Evolutionary conservation across 2,797 vertebrate genomes (phyloP).

Genomic region (Muscicapa striata): DNA sequence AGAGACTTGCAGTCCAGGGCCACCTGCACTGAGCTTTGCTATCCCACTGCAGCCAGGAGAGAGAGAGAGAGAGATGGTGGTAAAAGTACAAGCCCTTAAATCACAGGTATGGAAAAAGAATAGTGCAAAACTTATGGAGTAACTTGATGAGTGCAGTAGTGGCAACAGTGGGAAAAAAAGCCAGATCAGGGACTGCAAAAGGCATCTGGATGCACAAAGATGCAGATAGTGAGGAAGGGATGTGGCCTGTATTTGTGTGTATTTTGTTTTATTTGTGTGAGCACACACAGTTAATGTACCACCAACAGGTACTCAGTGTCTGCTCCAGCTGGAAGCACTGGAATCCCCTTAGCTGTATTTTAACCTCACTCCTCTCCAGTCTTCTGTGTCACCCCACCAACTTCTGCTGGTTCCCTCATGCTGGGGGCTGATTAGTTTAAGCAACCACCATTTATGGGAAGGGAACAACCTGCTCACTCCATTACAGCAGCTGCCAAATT

Average conservation of each 20-base stretch:
- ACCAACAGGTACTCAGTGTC: not conserved
- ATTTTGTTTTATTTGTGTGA: not conserved
- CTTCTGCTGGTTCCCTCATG: not conserved
- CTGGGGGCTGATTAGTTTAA: not conserved
- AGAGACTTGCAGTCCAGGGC: not conserved
- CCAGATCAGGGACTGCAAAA: not conserved
- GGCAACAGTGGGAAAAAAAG: not conserved
- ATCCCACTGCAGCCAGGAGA: not conserved
- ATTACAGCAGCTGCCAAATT: not conserved
- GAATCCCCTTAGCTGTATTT: not conserved
- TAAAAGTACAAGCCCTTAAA: not conserved
- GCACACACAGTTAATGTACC: rapidly evolving
- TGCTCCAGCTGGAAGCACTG: not conserved
- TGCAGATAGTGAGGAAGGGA: not conserved
- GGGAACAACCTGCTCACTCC: not conserved
- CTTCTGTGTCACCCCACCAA: not conserved
- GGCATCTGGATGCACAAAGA: not conserved
- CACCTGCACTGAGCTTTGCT: not conserved
- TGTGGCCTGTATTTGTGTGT: not conserved
- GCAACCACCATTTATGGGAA: constrained; percentile 34
- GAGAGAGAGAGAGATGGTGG: not conserved
- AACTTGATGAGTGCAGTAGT: not conserved
- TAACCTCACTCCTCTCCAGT: not conserved
- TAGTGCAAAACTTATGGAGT: not conserved
- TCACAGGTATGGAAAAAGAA: not conserved